Evolutionary conservation across 2,888 invertebrate genomes (phyloP).

Genomic region (Eueremaeus valkanovi): DNA sequence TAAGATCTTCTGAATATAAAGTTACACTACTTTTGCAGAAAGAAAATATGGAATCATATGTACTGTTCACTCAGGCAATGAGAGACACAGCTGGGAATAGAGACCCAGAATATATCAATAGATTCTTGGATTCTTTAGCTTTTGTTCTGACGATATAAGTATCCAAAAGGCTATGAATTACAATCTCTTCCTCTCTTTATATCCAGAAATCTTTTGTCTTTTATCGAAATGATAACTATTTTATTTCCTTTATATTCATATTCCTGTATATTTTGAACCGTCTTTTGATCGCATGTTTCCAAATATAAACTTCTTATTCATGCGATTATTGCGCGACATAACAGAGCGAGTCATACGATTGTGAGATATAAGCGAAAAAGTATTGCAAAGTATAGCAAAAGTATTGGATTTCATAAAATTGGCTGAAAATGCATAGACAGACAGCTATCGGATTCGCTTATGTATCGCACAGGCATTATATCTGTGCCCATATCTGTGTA

Average conservation of each 20-base stretch:
- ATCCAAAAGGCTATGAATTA: conserved; percentile 13
- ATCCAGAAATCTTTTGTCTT: neutral
- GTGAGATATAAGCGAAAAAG: neutral
- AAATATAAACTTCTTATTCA: neutral
- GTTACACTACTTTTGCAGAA: conserved; percentile 11
- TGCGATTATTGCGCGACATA: neutral
- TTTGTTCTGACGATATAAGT: neutral
- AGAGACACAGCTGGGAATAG: conserved; percentile 12
- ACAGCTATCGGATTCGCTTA: conserved; percentile 18
- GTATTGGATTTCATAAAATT: conserved; percentile 29
- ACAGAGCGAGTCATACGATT: conserved; percentile 13
- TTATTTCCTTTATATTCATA: neutral
- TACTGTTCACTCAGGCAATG: neutral
- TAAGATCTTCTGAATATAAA: neutral
- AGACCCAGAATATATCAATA: neutral
- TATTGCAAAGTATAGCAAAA: conserved; percentile 2
- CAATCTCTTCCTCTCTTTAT: neutral
- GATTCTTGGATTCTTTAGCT: neutral
- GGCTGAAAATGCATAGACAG: conserved; percentile 23
- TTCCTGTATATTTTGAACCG: neutral
- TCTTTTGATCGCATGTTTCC: neutral
- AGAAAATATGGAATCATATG: conserved; percentile 29
- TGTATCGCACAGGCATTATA: neutral
- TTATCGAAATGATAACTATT: neutral
- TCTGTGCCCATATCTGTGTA: neutral